Base-by-base conservation (phyloP, 1,140 invertebrate genomes). In the Megathymus violae region DNA sequence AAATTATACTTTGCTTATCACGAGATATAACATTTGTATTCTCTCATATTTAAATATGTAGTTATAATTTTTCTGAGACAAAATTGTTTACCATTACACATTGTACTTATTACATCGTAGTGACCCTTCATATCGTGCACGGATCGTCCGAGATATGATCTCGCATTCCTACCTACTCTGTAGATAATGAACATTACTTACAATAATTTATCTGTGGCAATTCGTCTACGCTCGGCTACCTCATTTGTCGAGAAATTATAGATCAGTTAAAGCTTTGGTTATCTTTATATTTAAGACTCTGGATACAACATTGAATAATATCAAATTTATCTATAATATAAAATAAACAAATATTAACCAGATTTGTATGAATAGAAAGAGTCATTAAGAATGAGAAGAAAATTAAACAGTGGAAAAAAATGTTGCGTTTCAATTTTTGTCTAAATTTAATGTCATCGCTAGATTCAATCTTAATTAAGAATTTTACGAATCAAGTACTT, bases 151-250 rank as follows among this genome's bases (percentile, higher is more conserved):
- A 76, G 78, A 80, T 80, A 69, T 64, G 73, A 79, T 81, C 76
- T 65, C 62, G 64, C 76, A 80, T 81, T 80, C 78, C 70, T 58
- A 58, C 69, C 62, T 69, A 75, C 74, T 78, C 74, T 72, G 56
- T 64, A 80, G 79, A 85, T 85, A 82, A 78, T 74, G 75, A 64
- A 81, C 75, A 76, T 79, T 75, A 80, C 74, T 68, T 61, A 59
- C 68, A 66, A 73, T 82, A 78, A 78, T 82, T 84, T 82, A 84
- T 84, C 67, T 77, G 71, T 64, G 62, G 71, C 74, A 75, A 84
- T 80, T 74, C 69, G 71, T 82, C 79, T 78, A 64, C 70, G 61
- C 56, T 58, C 46, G 43, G 68, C 68, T 68, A 69, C 60, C 59
- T 71, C 48, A 48, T 52, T 22, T 40, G 17, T 52, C 34, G 50